These are phyloP conservation scores for Heliconius hortense DNA, from an alignment of 2,888 invertebrate genomes.

Conservation along the genomic window DNA sequence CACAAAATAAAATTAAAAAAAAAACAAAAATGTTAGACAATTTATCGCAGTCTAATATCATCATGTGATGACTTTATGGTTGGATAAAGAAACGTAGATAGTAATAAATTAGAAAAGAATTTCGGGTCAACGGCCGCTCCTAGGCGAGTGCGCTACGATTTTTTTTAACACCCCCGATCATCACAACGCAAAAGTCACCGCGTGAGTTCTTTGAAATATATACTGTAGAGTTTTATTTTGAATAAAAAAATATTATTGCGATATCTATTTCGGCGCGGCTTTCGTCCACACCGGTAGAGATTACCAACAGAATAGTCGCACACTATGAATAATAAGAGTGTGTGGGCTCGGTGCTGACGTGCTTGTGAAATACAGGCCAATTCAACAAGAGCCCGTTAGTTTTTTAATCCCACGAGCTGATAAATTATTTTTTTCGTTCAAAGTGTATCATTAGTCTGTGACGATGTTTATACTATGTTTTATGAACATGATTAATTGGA, in stretches of 20 bases:
- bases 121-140: conserved; percentile 63
- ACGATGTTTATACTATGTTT: conserved; percentile 31
- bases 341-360: conserved; percentile 67
- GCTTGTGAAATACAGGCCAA: conserved; percentile 75
- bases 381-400: conserved; percentile 53
- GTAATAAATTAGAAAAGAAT: conserved; percentile 54
- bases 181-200: conserved; percentile 65
- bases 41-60: conserved; percentile 32
- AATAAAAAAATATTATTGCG: conserved; percentile 71
- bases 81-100: conserved; percentile 34
- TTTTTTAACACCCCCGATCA: conserved; percentile 63
- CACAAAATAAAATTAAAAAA: not conserved
- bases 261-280: conserved; percentile 70
- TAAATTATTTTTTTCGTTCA: conserved; percentile 35
- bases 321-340: conserved; percentile 72
- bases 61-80: conserved; percentile 56
- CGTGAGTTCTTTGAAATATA: conserved; percentile 61
- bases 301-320: conserved; percentile 53
- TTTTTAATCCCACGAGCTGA: conserved; percentile 40
- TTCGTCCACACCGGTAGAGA: conserved; percentile 63
- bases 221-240: conserved; percentile 61
- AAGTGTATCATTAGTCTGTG: conserved; percentile 36
- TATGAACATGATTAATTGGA: conserved; percentile 30
- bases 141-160: conserved; percentile 48
- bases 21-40: conserved; percentile 18